Percentiles rank a stretch among this genome's conserved stretches.
Evolutionary conservation across 2,797 vertebrate genomes (phyloP).

Genomic region (Merluccius polli): DNA sequence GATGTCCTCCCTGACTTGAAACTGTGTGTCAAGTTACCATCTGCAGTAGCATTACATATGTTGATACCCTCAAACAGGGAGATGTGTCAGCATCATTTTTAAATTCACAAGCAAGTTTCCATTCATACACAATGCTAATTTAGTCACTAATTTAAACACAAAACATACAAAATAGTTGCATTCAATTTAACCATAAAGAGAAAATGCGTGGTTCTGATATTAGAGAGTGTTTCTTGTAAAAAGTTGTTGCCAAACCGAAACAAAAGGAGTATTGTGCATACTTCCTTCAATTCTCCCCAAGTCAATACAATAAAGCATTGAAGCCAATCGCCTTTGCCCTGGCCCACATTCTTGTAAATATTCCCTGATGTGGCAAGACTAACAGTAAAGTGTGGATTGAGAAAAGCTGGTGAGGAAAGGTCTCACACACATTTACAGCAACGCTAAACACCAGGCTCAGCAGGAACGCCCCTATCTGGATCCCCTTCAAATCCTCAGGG

Average conservation of each 20-base stretch:
- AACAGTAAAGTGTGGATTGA: constrained; percentile 18
- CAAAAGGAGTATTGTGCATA: not conserved
- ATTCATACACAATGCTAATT: not conserved
- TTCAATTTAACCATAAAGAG: not conserved
- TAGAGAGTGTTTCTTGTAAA: not conserved
- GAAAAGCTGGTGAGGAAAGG: constrained; percentile 11
- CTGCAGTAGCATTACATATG: not conserved
- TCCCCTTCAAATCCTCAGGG: constrained; percentile 1
- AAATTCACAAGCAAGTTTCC: not conserved
- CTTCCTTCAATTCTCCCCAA: not conserved
- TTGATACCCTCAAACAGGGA: not conserved
- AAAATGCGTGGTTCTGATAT: not conserved
- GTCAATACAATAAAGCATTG: not conserved
- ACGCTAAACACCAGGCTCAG: not conserved
- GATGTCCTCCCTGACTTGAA: not conserved
- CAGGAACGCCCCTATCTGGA: not conserved
- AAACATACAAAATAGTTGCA: not conserved
- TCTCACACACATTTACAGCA: constrained; percentile 13
- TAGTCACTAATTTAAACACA: too few species aligned
- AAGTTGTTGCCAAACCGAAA: not conserved
- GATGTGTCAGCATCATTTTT: too few species aligned
- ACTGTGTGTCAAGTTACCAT: not conserved
- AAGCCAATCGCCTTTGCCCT: not conserved
- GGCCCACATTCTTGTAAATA: not conserved
- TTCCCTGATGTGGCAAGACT: constrained; percentile 4